phyloP scores from a whole-genome alignment of 1,140 invertebrate genomes.

The Araneus ventricosus region DNA sequence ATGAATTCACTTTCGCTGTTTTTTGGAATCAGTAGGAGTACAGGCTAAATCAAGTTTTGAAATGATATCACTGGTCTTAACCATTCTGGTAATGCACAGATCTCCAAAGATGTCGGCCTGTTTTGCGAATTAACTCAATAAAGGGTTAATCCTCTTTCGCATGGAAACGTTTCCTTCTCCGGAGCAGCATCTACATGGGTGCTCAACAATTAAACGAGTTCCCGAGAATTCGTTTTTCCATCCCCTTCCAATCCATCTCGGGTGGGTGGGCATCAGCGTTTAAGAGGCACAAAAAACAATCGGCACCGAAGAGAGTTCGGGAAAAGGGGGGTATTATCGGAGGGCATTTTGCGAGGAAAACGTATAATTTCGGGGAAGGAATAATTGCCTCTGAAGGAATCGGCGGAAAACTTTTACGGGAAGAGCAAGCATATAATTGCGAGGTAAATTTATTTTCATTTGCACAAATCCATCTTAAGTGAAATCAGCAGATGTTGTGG shows the following conservation, averaged over 20 bases:
- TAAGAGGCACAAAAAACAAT: not conserved
- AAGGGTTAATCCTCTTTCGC: not conserved
- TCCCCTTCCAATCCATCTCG: not conserved
- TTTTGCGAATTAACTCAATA: too few relatives aligned
- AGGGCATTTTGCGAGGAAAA: not conserved
- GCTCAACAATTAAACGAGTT: conserved; percentile 4
- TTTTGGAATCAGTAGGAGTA: too few relatives aligned
- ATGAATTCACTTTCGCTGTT: too few relatives aligned
- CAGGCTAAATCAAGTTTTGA: too few relatives aligned
- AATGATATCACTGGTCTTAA: too few relatives aligned
- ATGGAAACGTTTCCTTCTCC: not conserved
- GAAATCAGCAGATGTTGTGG: conserved; percentile 17
- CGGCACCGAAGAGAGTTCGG: not conserved
- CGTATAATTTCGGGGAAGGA: not conserved
- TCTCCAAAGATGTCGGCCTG: too few relatives aligned
- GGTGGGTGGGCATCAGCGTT: not conserved
- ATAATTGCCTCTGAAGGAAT: not conserved
- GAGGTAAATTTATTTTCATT: not conserved
- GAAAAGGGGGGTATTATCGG: not conserved
- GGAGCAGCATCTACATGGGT: not conserved
- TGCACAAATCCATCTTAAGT: not conserved
- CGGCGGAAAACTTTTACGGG: not conserved
- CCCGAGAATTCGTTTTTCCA: not conserved
- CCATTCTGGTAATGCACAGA: too few relatives aligned
- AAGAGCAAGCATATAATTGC: conserved; percentile 5